Evolutionary conservation across 2,797 vertebrate genomes (phyloP), one percentile per base, ranked within the genome.

Genomic region (Anguilla anguilla): DNA sequence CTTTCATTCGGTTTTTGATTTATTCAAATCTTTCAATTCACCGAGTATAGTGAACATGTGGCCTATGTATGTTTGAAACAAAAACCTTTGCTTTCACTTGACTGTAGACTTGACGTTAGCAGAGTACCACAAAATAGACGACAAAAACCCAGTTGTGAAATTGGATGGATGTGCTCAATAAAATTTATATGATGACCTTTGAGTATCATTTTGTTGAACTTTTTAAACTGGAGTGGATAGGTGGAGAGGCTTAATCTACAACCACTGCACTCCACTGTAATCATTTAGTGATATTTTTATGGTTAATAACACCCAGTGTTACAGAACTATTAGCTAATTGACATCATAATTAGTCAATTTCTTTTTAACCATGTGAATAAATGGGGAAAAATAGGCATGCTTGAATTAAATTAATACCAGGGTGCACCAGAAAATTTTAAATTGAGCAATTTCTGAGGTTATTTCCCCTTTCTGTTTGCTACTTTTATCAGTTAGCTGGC

Each of bases 351-450:
- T 67, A 67, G 64, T 28, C 64, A 25, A 67, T 67, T 67, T n/a
- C 64, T 67, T 67, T n/a, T 46, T 85, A n/a, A 67, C 64, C 64
- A 67, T 67, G 25, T 67, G 61, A 67, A 22, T 67, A 67, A 67
- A 67, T 28, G 25, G n/a, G 64, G 6, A n/a, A 67, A 67, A 10
- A 53, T 22, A 67, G n/a, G 64, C 64, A 67, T 7, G 25, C 64
- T 9, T n/a, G 64, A n/a, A 67, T 67, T n/a, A 67, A 67, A 67
- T 67, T 10, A 67, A 67, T 67, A 25, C n/a, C 64, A 67, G 64
- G 64, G 25, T n/a, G 1, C n/a, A 67, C 64, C 64, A 67, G 25
- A 67, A 67, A n/a, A n/a, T n/a, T n/a, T n/a, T n/a, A n/a, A n/a
- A n/a, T n/a, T n/a, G n/a, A n/a, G n/a, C n/a, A n/a, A n/a, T n/a